Percentiles rank a stretch among this genome's conserved stretches.
Evolutionary conservation across 1,140 invertebrate genomes (phyloP).

Genomic region (Latrodectus geometricus): DNA sequence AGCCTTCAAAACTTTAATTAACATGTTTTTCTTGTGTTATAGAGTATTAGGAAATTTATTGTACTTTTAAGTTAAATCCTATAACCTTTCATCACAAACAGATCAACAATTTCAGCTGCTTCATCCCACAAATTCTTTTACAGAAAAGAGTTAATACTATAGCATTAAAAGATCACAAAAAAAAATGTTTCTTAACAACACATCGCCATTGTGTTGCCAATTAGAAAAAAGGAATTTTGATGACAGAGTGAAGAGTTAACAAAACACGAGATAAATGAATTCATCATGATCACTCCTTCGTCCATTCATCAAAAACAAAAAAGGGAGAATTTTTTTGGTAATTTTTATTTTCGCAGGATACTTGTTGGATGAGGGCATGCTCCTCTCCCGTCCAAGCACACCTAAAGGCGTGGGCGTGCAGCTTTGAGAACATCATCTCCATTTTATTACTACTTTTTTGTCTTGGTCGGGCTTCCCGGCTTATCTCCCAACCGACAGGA

Average conservation of each 20-base stretch:
- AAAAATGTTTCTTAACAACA: background rate
- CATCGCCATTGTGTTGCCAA: background rate
- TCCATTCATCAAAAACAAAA: conserved; percentile 12
- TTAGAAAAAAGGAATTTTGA: background rate
- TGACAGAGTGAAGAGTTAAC: conserved; percentile 29
- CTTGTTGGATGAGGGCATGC: background rate
- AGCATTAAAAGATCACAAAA: too few relatives aligned
- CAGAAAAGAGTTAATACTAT: too few relatives aligned
- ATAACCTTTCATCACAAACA: too few relatives aligned
- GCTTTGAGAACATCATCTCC: background rate
- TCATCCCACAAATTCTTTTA: too few relatives aligned
- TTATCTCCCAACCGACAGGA: background rate
- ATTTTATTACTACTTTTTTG: background rate
- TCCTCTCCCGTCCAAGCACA: background rate
- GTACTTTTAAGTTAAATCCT: too few relatives aligned
- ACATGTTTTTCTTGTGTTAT: too few relatives aligned
- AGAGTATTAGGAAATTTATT: too few relatives aligned
- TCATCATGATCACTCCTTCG: conserved; percentile 19
- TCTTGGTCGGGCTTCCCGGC: background rate
- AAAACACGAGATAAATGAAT: conserved; percentile 25
- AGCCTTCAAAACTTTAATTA: too few relatives aligned
- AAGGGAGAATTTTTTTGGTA: background rate
- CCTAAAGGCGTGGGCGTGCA: conserved; percentile 16
- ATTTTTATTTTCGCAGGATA: conserved; percentile 1
- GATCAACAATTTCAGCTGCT: too few relatives aligned